These are phyloP conservation scores for Portevinia maculata DNA, from an alignment of 2,888 invertebrate species.

Conservation along the genomic window DNA sequence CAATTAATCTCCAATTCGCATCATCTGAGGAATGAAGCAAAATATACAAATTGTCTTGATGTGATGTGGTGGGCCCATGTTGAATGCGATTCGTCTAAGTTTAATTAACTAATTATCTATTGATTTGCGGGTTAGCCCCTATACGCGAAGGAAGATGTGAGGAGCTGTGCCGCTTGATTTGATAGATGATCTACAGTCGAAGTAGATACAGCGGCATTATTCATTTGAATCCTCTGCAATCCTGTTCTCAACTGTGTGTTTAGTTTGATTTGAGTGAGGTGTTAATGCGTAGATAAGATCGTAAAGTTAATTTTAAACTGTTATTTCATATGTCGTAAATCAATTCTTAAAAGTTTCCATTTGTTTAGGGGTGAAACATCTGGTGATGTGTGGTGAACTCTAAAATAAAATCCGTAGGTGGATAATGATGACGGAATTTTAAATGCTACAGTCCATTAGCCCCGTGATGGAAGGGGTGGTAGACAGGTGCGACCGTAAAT, in stretches of 20 bases:
- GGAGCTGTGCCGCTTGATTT: conserved; percentile 6
- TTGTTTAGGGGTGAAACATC: not conserved
- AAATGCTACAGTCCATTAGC: conserved; percentile 31
- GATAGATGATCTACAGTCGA: conserved; percentile 6
- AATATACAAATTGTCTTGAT: conserved; percentile 34
- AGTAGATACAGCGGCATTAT: not conserved
- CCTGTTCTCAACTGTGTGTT: conserved; percentile 22
- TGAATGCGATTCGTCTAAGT: conserved; percentile 41
- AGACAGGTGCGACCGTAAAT: conserved; percentile 44
- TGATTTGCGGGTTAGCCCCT: conserved; percentile 22
- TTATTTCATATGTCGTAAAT: conserved; percentile 53
- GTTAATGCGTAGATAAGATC: conserved; percentile 53
- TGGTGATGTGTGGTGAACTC: conserved; percentile 7
- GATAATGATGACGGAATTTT: conserved; percentile 15
- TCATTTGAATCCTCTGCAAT: conserved; percentile 14
- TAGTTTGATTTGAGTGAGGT: conserved; percentile 17
- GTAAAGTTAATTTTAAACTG: conserved; percentile 59
- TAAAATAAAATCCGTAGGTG: conserved; percentile 7
- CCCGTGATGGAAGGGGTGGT: not conserved
- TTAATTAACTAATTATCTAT: conserved; percentile 60
- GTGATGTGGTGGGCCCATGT: conserved; percentile 26
- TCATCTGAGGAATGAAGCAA: not conserved
- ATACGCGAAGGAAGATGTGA: conserved; percentile 2
- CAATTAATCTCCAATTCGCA: conserved; percentile 39
- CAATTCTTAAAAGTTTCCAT: conserved; percentile 7